Evolutionary conservation across 35 echinoderm and acorn worm species (phyloP), one percentile per base, ranked within the genome.

Genomic region (Ophioderma brevispina): DNA sequence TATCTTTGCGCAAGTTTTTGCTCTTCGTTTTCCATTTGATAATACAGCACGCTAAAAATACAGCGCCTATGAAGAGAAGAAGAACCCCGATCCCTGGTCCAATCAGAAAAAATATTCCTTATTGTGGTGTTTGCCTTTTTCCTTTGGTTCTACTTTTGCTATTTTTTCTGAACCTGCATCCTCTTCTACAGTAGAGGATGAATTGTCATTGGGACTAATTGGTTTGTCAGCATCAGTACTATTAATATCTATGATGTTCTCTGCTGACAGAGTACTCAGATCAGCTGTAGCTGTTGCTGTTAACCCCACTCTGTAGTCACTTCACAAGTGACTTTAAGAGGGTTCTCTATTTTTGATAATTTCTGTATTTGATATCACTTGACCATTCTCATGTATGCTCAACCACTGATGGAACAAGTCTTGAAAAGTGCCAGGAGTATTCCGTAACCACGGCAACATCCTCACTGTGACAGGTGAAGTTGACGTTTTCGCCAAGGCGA

Each of bases 61-160:
- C 76, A 19, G 82, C 86, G 39, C 76, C 78, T 25, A 94, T 75
- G 76, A 94, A 94, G 5, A 94, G 49, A n/a, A 94, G 39, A 33
- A 94, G 76, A 35, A 88, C 86, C 55, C 86, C 92, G 15, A 94
- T 21, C 5, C 79, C 81, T 19, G 92, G 92, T 6, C 92, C 92
- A 55, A 94, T 78, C 32, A 94, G 82, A 36, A 94, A 79, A 76
- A 30, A 94, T 94, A 41, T 94, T 88, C 36, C 87, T 88, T 1
- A 89, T 40, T 2, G 32, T 64, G 82, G 19, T 80, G 81, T 38
- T 84, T 83, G 0, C 46, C 8, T 25, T 70, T 30, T 70, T 70
- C 15, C n/a, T 70, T 3, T 18, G 59, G 28, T 15, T 8, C 17
- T 8, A 46, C n/a, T 30, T 6, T 70, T 18, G 59, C 59, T 18